phyloP scores from a whole-genome alignment of 2,797 vertebrate genomes.

The Mallotus villosus region DNA sequence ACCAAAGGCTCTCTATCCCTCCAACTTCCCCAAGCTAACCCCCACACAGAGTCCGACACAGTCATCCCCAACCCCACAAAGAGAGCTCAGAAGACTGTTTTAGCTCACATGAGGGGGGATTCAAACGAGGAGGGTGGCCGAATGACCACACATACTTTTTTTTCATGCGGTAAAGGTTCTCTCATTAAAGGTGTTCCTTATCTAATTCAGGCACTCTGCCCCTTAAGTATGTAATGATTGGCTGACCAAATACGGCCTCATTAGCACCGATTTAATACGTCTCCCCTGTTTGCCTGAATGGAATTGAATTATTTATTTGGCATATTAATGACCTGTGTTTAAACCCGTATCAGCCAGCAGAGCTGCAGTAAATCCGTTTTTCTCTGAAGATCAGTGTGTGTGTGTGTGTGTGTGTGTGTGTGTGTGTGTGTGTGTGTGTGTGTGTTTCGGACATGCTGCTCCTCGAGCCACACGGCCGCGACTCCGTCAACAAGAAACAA shows the following conservation, averaged over 20 bases:
- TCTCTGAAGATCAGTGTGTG: constrained; percentile 2
- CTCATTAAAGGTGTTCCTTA: not conserved
- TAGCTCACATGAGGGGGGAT: constrained; percentile 31
- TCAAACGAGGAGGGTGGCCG: constrained; percentile 40
- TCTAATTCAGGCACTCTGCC: not conserved
- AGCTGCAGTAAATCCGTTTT: not conserved
- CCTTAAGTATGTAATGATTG: not conserved
- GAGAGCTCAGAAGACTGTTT: constrained; percentile 61
- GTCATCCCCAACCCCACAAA: constrained; percentile 30
- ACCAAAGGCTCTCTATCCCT: constrained; percentile 59
- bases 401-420: constrained; percentile 3
- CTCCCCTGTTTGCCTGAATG: constrained; percentile 20
- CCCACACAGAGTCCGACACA: constrained; percentile 25
- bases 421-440: not conserved
- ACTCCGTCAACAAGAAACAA: constrained; percentile 25
- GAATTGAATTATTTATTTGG: constrained; percentile 29
- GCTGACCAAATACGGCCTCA: constrained; percentile 1
- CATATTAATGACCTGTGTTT: constrained; percentile 10
- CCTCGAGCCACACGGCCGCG: constrained; percentile 25
- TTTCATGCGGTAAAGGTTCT: not conserved
- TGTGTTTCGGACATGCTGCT: constrained; percentile 18
- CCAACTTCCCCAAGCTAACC: constrained; percentile 1
- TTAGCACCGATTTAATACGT: constrained; percentile 18
- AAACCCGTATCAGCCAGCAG: constrained; percentile 8
- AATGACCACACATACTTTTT: constrained; percentile 5